Evolutionary conservation across 1,140 invertebrate genomes (phyloP), one percentile per base, ranked within the genome.

Genomic region (Drosophila subpulchrella): DNA sequence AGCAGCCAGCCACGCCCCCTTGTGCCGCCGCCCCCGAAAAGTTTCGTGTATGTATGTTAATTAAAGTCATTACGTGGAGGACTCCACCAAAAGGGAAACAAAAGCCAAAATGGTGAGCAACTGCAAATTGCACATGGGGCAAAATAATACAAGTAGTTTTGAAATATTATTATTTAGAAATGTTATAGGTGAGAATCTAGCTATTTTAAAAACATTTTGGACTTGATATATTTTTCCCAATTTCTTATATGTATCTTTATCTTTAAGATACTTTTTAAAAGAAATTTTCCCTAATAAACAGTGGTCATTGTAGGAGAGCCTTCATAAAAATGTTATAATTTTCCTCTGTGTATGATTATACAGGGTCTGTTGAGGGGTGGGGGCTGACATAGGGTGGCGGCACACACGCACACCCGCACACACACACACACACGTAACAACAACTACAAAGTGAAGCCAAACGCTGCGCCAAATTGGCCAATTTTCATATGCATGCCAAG

Each of bases 51-150:
- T 81, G 83, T 68, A 88, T 82, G 78, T 85, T 85, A 85, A 85
- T 85, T 86, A 85, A 85, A 85, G 78, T 88, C 82, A 85, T 85
- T 88, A 86, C 65, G 65, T 66, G 68, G 55, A 86, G 78, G 65
- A 71, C 42, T 36, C 65, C 77, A 60, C 56, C 59, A 48, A 53
- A 62, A 62, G 15, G 42, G 70, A 63, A 71, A 71, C 50, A 71
- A 50, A 57, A 41, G 39, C 12, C 41, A 48, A 66, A 66, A 24
- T 60, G 38, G 27, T 54, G 38, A 42, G 54, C 15, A 36, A 24
- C 15, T 15, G 54, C 6, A 24, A 62, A 59, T 42, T 13, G 13
- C 32, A 15, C 54, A 62, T 55, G 32, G 60, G 6, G 11, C 1
- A n/a, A 20, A 51, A 17, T 11, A 6, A 6, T 46, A n/a, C n/a